Conservation (phyloP, 2,113 vertebrate genomes). For the Ictalurus furcatus region DNA sequence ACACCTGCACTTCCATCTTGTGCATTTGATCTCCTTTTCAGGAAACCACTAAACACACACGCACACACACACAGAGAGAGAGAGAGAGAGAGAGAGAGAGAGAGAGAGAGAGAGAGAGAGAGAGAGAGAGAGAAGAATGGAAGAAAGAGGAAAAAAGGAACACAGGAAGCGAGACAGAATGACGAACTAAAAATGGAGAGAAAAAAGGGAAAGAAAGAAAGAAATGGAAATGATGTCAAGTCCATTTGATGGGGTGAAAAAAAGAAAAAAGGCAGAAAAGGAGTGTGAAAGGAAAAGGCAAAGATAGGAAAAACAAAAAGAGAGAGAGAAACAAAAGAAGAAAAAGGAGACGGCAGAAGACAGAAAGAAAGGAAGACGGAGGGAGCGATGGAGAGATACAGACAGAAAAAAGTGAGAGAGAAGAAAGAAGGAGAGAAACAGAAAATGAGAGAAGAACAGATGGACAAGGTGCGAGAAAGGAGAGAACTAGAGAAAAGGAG, state of each 20-base stretch:
- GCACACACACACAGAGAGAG: too few relatives aligned
- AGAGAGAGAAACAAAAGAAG: conserved; percentile 1
- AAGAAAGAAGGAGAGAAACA: conserved; percentile 8
- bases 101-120: background rate
- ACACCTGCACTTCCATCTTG: conserved; percentile 56
- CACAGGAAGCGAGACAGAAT: background rate
- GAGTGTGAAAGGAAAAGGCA: background rate
- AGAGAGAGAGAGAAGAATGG: background rate
- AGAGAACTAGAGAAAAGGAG: background rate
- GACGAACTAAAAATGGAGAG: background rate
- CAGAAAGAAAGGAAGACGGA: conserved; percentile 2
- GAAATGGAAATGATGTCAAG: background rate
- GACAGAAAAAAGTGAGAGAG: conserved; percentile 10
- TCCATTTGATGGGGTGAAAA: background rate
- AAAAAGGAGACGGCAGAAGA: background rate
- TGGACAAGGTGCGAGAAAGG: background rate
- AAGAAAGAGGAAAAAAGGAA: too few relatives aligned
- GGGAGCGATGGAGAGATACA: conserved; percentile 9
- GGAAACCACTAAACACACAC: conserved; percentile 71
- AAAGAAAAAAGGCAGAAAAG: background rate
- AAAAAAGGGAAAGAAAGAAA: background rate
- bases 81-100: background rate
- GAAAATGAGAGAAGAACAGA: conserved; percentile 7
- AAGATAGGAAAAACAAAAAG: background rate
- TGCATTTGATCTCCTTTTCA: conserved; percentile 84